These are phyloP conservation scores for Andrena bucephala DNA, from an alignment of 2,888 invertebrate species.

Conservation along the genomic window DNA sequence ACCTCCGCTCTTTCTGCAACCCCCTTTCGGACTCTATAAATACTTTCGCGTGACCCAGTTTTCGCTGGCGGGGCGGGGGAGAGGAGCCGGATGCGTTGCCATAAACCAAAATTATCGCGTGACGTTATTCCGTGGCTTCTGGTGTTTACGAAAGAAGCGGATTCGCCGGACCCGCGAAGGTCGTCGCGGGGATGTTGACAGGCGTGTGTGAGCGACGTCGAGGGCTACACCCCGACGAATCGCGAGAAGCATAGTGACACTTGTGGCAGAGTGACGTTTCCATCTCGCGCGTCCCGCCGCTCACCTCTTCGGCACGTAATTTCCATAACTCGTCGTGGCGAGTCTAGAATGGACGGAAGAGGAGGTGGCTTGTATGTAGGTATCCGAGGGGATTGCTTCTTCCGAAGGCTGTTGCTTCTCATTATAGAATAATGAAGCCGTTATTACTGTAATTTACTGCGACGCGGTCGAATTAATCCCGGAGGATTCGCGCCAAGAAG, in stretches of 20 bases:
- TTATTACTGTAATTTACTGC: not conserved
- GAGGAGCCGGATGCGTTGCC: conserved; percentile 44
- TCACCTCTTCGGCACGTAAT: conserved; percentile 23
- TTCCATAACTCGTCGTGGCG: conserved; percentile 34
- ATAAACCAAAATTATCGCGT: conserved; percentile 73
- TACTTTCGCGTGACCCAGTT: conserved; percentile 80
- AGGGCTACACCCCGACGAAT: conserved; percentile 4
- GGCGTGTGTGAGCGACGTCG: not conserved
- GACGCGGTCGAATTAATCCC: not conserved
- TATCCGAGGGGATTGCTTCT: not conserved
- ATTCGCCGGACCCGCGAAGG: conserved; percentile 3
- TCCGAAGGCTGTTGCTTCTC: not conserved
- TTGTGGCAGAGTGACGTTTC: conserved; percentile 10
- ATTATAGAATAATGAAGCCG: too few relatives aligned
- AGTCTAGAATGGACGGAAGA: not conserved
- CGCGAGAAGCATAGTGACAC: not conserved
- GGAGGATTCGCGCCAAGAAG: not conserved
- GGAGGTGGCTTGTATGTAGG: not conserved
- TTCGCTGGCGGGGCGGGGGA: conserved; percentile 43
- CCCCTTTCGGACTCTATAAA: conserved; percentile 81
- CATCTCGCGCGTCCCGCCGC: conserved; percentile 20
- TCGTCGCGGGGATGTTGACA: not conserved
- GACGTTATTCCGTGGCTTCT: conserved; percentile 53
- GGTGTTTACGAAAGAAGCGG: not conserved
- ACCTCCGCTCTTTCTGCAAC: conserved; percentile 69